phyloP scores from a whole-genome alignment of 2,797 vertebrate genomes.

The Xenentodon cancila region DNA sequence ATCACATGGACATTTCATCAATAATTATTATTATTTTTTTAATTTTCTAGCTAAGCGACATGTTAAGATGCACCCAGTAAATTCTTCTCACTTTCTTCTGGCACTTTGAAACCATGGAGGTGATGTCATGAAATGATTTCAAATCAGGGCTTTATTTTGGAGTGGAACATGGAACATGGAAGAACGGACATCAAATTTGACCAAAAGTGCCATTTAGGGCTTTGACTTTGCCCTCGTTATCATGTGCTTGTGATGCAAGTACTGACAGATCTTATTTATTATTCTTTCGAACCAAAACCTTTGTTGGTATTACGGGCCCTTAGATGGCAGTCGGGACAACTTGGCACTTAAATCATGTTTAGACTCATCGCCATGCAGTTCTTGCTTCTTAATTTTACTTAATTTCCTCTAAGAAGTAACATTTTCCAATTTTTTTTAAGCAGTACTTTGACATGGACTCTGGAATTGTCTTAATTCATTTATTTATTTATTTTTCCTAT shows the following conservation, averaged over 20 bases:
- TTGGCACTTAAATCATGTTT: conserved; percentile 19
- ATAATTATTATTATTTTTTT: too few species aligned
- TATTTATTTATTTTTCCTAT: too few species aligned
- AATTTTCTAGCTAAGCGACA: too few species aligned
- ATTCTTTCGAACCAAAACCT: conserved; percentile 32
- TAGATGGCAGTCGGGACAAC: conserved; percentile 12
- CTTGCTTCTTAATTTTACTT: too few species aligned
- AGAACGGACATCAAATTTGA: conserved; percentile 19
- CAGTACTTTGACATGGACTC: too few species aligned
- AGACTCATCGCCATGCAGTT: neutral
- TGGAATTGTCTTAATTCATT: too few species aligned
- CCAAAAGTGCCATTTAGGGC: conserved; percentile 27
- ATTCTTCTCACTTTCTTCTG: neutral
- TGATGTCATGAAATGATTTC: too few species aligned
- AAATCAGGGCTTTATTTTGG: too few species aligned
- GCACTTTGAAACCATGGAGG: neutral
- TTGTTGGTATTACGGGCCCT: conserved; percentile 20
- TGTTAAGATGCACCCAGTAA: too few species aligned
- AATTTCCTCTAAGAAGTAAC: neutral
- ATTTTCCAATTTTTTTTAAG: neutral
- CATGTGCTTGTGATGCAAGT: conserved; percentile 31
- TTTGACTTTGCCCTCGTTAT: too few species aligned
- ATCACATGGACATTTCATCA: too few species aligned
- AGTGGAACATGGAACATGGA: neutral
- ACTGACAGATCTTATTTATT: conserved; percentile 56